phyloP scores from a whole-genome alignment of 1,140 invertebrate species.

The Leptoteleia sp. region DNA sequence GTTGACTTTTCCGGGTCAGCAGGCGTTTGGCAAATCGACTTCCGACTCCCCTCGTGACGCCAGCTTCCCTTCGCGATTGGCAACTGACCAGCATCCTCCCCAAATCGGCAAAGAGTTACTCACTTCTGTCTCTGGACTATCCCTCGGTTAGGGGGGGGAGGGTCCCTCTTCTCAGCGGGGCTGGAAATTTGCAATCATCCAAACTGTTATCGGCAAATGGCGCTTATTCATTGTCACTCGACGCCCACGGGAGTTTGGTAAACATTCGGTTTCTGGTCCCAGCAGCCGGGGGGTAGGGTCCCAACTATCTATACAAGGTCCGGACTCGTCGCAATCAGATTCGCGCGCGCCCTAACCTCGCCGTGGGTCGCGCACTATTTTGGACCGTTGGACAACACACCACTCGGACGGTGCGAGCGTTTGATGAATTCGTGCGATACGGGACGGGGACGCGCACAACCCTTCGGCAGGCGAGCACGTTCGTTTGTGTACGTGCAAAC shows the following conservation, averaged over 20 bases:
- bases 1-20: constrained; percentile 15
- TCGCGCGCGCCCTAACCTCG: constrained; percentile 41
- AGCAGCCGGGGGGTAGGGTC: too few species aligned
- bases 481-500: constrained; percentile 69
- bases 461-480: constrained; percentile 64
- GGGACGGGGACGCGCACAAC: constrained; percentile 69
- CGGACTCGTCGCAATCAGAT: too few species aligned
- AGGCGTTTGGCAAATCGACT: background rate
- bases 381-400: constrained; percentile 34
- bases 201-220: constrained; percentile 45
- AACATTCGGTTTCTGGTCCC: too few species aligned
- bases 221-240: constrained; percentile 41
- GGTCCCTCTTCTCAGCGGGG: too few species aligned
- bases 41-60: too few species aligned
- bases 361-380: constrained; percentile 27
- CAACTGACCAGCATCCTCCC: too few species aligned
- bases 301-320: too few species aligned
- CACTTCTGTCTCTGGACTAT: constrained; percentile 23
- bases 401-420: constrained; percentile 54
- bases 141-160: too few species aligned
- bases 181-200: too few species aligned
- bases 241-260: constrained; percentile 41
- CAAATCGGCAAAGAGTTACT: constrained; percentile 53
- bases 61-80: too few species aligned
- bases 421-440: constrained; percentile 66